These are phyloP conservation scores for Natator depressus DNA, from an alignment of 2,113 vertebrate genomes.

Conservation along the genomic window DNA sequence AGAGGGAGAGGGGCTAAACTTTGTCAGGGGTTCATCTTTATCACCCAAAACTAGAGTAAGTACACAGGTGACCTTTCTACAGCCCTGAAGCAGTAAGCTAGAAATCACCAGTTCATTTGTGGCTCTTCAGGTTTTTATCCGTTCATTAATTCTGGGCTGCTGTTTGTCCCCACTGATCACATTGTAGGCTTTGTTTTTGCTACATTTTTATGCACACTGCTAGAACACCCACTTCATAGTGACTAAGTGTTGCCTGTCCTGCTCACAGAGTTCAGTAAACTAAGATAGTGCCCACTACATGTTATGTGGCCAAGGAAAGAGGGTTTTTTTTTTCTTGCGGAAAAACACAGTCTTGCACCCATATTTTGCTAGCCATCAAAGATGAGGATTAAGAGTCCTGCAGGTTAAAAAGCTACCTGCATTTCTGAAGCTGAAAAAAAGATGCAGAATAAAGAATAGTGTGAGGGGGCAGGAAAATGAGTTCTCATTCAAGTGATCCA, in stretches of 20 bases:
- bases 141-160: neutral
- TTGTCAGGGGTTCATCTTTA: neutral
- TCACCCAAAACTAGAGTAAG: neutral
- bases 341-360: neutral
- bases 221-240: neutral
- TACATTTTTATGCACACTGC: neutral
- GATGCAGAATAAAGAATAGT: neutral
- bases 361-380: neutral
- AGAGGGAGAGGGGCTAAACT: neutral
- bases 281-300: neutral
- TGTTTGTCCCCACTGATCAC: neutral
- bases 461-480: neutral
- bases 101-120: neutral
- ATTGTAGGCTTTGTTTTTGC: neutral
- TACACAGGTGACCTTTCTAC: neutral
- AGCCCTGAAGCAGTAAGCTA: neutral
- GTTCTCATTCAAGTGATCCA: neutral
- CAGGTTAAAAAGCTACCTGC: neutral
- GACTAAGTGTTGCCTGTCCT: neutral
- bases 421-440: neutral
- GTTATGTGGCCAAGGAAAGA: neutral
- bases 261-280: neutral
- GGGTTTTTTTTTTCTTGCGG: neutral
- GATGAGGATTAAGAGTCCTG: neutral
- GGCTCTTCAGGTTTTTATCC: neutral